phyloP scores from a whole-genome alignment of 2,888 invertebrate genomes.

The Dexiosoma caninum region DNA sequence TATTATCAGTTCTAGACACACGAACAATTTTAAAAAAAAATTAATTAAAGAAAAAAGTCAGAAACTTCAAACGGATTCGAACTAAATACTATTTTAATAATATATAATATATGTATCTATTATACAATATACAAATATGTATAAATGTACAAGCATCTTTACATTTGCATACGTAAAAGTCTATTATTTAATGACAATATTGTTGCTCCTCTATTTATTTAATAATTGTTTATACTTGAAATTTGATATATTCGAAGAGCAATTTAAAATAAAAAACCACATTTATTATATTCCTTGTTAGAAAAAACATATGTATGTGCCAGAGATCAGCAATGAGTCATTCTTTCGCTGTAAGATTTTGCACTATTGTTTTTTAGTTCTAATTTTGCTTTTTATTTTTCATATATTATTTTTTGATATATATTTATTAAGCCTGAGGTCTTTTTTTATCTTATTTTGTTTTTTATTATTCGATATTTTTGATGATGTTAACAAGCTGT shows the following conservation, averaged over 20 bases:
- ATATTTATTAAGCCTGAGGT: no score
- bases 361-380: no score
- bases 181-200: neutral
- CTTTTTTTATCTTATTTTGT: no score
- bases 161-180: neutral
- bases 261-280: neutral
- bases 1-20: slow-evolving; percentile 41
- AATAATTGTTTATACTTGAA: slow-evolving; percentile 5
- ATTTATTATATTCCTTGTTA: neutral
- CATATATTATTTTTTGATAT: no score
- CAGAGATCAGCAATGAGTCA: no score
- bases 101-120: neutral
- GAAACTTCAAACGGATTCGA: slow-evolving; percentile 68
- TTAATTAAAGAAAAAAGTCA: slow-evolving; percentile 50
- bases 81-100: neutral
- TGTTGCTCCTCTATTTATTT: neutral
- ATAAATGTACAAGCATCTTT: neutral
- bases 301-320: no score
- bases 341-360: no score
- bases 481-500: no score
- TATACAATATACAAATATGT: no score
- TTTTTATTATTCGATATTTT: no score
- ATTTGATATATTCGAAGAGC: slow-evolving; percentile 8
- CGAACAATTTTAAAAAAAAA: neutral
- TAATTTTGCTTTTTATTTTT: no score